Evolutionary conservation across 2,888 invertebrate species (phyloP), one percentile per base, ranked within the genome.

Genomic region (Drosophila lacicola): DNA sequence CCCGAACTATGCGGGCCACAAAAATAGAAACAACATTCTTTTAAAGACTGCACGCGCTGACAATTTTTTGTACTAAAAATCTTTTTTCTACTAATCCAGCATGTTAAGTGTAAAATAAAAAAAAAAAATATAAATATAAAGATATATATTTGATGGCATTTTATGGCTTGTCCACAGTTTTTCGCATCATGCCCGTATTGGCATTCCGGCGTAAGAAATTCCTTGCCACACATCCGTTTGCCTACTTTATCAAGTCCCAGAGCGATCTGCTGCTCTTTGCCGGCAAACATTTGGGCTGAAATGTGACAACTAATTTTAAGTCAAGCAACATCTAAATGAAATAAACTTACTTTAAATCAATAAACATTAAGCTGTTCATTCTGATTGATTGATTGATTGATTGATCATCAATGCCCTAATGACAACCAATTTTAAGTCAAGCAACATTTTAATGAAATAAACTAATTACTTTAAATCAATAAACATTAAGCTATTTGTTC

Each of bases 151-250:
- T 9, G 37, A 53, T 44, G 9, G 17, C 9, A n/a, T 47, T 50
- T 33, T 29, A 33, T 58, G 19, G 14, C 25, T 45, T 62, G 11
- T 69, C 34, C 53, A 49, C 75, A 87, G 86, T 57, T 46, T 58
- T 87, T 19, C 80, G 82, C 39, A 66, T 87, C 17, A 87, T 88
- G 77, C 66, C 78, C n/a, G 57, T 88, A 4, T 60, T 65, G 61
- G 71, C 37, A 2, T 33, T 74, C 8, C 64, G 66, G 6, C 76
- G 80, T 8, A 68, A 60, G 42, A 63, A 44, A 11, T 88, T 88
- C 55, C 47, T 54, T 57, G 88, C 77, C 10, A 79, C 55, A 36
- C 88, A 76, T 61, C 79, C 82, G 4, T 88, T 89, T 58, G 37
- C 75, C 17, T 90, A 71, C 51, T 57, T 61, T 29, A 55, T 88